Percentiles rank a stretch among this genome's conserved stretches.
Conservation (phyloP, 2,888 invertebrate genomes). For the Lathronympha strigana region DNA sequence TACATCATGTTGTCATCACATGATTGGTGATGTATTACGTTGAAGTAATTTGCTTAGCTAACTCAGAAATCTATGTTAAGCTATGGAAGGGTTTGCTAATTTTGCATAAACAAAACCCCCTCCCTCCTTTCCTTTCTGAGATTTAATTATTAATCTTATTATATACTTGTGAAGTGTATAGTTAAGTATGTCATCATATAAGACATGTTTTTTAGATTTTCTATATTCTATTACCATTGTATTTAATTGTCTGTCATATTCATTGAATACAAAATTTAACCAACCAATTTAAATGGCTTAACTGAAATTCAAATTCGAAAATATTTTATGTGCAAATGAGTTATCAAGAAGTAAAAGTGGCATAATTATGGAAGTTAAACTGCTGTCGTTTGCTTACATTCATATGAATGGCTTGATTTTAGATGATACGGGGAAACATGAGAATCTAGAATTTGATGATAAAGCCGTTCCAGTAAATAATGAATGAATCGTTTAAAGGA, state of each 20-base stretch:
- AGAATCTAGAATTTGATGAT: constrained; percentile 17
- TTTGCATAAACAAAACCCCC: not conserved
- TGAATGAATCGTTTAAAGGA: constrained; percentile 17
- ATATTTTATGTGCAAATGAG: not conserved
- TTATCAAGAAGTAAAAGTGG: not conserved
- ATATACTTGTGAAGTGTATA: no score
- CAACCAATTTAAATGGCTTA: no score
- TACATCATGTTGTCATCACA: no score
- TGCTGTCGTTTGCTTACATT: not conserved
- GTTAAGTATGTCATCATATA: no score
- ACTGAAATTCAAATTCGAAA: not conserved
- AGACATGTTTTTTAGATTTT: no score
- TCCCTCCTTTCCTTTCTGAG: not conserved
- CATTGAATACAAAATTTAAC: no score
- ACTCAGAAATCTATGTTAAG: not conserved
- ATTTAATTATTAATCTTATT: no score
- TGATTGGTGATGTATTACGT: no score
- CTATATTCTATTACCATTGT: no score
- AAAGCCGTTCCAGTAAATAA: constrained; percentile 10
- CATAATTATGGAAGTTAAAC: not conserved
- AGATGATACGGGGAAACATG: constrained; percentile 15
- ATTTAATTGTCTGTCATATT: no score
- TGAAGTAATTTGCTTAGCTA: not conserved
- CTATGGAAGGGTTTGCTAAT: not conserved
- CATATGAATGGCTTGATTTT: constrained; percentile 11